Base-by-base conservation (phyloP, 2,797 vertebrate species). In the Oryzias dopingdopingensis region DNA sequence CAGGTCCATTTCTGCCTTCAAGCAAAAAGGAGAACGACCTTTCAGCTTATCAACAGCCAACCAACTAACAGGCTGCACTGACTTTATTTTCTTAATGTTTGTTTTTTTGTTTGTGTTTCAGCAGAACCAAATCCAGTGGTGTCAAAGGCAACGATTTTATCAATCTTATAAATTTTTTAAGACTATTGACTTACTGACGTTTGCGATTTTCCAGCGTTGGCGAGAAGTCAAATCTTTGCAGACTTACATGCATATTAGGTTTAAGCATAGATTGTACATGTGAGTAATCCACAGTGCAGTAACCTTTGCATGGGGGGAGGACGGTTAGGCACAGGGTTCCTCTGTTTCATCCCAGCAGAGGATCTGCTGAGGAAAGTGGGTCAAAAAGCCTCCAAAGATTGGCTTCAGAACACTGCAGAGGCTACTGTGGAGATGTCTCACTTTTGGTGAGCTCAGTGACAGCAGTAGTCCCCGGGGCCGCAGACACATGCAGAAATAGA, bases 381-480 rank as follows among this genome's bases (percentile, higher is more conserved):
- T 79, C 72, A 82, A 18, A 70, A 76, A 67, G 67, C 63, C 70
- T 72, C 60, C 2, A n/a, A 0, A 29, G 76, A 73, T 77, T 17
- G 62, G 47, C 49, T 60, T 42, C 26, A 62, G 44, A 72, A 52
- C 42, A 46, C 68, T 52, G 53, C 56, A 62, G 43, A 63, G 67
- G 56, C 69, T 60, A 70, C 66, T 72, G 77, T 83, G 48, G 74
- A 74, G 69, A 80, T 79, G 65, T 82, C 70, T 78, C 75, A 81
- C 70, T 73, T 78, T 77, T 20, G 51, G 59, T 57, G 61, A 52
- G 15, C 56, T 65, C 48, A 13, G 58, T 73, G 67, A 80, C 2
- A 68, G 62, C 70, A 72, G 49, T 54, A 42, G 56, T 74, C 80
- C 70, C 77, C 16, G 1, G 57, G 50, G 50, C 76, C 76, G 78